Base-by-base conservation (phyloP, 2,888 invertebrate species). In the Tenthredo scrophulariae region DNA sequence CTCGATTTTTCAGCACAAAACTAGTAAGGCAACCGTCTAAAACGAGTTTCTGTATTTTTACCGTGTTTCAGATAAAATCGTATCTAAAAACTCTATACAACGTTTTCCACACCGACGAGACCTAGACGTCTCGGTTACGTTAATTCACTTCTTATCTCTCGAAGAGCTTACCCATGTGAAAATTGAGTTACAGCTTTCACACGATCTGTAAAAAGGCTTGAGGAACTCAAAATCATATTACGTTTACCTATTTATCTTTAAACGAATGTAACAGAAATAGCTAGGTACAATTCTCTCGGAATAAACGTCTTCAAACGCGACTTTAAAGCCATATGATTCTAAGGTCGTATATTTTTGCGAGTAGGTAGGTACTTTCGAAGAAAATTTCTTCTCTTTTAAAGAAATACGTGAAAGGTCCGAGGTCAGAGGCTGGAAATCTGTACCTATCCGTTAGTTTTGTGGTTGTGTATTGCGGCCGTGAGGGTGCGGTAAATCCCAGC, bases 401-500 rank as follows among this genome's bases (percentile, higher is more conserved):
- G 26, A 37, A 37, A 29, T 18, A 26, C 26, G 22, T 2, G 10
- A 15, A 40, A 58, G 13, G 22, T 62, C 58, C 22, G 77, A 26
- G 80, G 62, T 62, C 58, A 62, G 80, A 22, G 80, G n/a, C n/a
- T 40, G 33, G 62, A 80, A 80, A 80, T 80, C 58, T 62, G 40
- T 80, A 62, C 37, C 80, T 62, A 62, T 80, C 80, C 37, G 58
- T 80, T 80, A 80, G 80, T 80, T 80, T 80, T 80, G 80, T 80
- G 80, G 83, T 46, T 67, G 43, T 50, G 83, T 83, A 70, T 67
- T 46, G 83, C 83, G 83, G 65, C 33, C 83, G 70, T 83, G 70
- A 50, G 83, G 83, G 83, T 83, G 83, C 83, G 85, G 84, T 85
- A 84, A 85, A 85, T 84, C 85, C 85, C 74, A 40, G 83, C 84